These are phyloP conservation scores for Synergus gifuensis DNA, from an alignment of 2,888 invertebrate genomes.

Conservation along the genomic window DNA sequence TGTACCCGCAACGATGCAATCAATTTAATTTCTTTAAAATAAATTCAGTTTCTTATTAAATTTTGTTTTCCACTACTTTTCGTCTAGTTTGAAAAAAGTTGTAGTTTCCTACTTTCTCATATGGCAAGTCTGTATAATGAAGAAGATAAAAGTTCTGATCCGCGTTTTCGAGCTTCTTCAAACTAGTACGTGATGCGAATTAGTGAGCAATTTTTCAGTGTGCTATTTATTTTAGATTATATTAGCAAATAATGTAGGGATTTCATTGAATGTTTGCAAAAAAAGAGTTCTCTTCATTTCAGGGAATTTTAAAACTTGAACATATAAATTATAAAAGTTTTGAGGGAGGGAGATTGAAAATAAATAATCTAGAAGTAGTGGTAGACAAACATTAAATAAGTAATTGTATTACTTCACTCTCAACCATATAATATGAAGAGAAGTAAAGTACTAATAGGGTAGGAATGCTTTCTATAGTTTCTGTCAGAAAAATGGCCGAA, in stretches of 20 bases:
- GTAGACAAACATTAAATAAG: not conserved
- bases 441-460: not conserved
- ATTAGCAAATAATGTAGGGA: not conserved
- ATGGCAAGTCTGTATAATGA: constrained; percentile 2
- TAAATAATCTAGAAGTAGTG: not conserved
- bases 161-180: constrained; percentile 9
- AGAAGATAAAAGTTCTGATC: constrained; percentile 11
- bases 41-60: not conserved
- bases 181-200: constrained; percentile 26
- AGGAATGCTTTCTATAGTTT: not conserved
- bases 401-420: too few species aligned
- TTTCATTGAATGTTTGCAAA: not conserved
- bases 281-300: not conserved
- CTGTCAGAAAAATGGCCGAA: not conserved
- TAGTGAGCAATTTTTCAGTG: not conserved
- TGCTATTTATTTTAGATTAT: not conserved
- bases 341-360: too few species aligned
- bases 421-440: not conserved
- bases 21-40: not conserved
- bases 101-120: not conserved
- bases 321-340: too few species aligned
- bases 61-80: not conserved
- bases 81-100: constrained; percentile 2
- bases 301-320: not conserved
- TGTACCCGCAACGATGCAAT: not conserved